Evolutionary conservation across 1,140 invertebrate species (phyloP), one percentile per base, ranked within the genome.

Genomic region (Bursaphelenchus mucronatus): DNA sequence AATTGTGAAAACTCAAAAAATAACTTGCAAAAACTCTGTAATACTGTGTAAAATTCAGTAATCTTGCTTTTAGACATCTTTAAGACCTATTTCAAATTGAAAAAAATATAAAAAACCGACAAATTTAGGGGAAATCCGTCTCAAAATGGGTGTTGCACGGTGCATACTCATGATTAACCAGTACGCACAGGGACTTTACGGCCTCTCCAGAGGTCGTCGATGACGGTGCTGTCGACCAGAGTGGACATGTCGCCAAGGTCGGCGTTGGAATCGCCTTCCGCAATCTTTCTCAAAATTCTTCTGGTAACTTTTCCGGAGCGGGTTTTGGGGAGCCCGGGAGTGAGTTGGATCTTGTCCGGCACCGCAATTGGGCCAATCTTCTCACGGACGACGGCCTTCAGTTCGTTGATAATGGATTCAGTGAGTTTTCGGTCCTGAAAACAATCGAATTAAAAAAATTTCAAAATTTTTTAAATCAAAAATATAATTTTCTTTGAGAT

Each of bases 261-360:
- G 40, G 82, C 83, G 71, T 94, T 91, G 50, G 90, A 90, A 0
- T 89, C 83, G n/a, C 81, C 75, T 63, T 76, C 74, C 0, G 94
- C 93, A 9, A 97, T 89, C 85, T 97, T 96, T 54, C 92, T 85
- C 21, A 97, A 82, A 58, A 97, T 88, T 69, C 95, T 85, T 47
- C 95, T 86, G 91, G 97, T 97, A 47, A 97, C 97, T 84, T 98
- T 98, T 7, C 95, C 95, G 3, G 93, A 96, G 45, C 94, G 86
- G 0, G 95, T 97, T 83, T 98, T 98, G 0, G 95, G 94, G 54
- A 98, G 84, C 4, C 87, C 89, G 8, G 91, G 90, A 3, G 92
- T 92, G 77, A 90, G 86, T 74, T 97, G 94, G 50, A 98, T 88
- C 11, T 43, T 46, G 55, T 73, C 73, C 10, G 95, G 95, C 78